Evolutionary conservation across 64 coral and sea anemone species (phyloP), one percentile per base, ranked within the genome.

Genomic region (Trachythela sp.): DNA sequence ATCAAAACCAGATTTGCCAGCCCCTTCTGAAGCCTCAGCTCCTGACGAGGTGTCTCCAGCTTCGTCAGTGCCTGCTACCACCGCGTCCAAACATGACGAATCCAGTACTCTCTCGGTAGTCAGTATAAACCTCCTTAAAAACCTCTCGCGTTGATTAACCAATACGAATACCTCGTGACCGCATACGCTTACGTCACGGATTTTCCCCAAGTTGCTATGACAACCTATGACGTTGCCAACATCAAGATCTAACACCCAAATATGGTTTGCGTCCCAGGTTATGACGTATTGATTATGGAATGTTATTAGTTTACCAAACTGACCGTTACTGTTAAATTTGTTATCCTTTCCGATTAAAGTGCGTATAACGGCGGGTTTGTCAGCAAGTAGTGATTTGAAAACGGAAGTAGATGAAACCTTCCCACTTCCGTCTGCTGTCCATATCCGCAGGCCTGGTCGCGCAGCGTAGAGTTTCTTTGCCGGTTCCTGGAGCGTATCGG

Each of bases 131-230:
- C 94, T 99, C 68, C 85, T 85, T 24, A 99, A 51, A 30, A 85
- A 87, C 52, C 93, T 89, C 36, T 92, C 86, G 34, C 70, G 83
- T 85, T 85, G 87, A 83, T 94, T 88, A 48, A 88, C 88, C 58
- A 99, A 48, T 38, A 99, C 41, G 38, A 85, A 99, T 32, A 99
- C 92, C 89, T 99, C 96, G 48, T 99, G 93, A 0, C 96, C 96
- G 17, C 70, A 54, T 9, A 93, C 92, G 36, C 88, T 88, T 48
- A 99, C 89, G 49, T 99, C 96, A n/a, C 94, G 48, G 54, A 99
- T 99, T 2, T 94, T 83, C 15, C 89, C 87, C 32, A 91, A 89
- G 93, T 87, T 84, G 54, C 84, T 84, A 87, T 93, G 91, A 48
- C 91, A 95, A 90, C 93, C 94, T 27, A 93, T 87, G 11, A 99